Evolutionary conservation across 2,797 vertebrate species (phyloP).

Genomic region (Enteromius treurensis): DNA sequence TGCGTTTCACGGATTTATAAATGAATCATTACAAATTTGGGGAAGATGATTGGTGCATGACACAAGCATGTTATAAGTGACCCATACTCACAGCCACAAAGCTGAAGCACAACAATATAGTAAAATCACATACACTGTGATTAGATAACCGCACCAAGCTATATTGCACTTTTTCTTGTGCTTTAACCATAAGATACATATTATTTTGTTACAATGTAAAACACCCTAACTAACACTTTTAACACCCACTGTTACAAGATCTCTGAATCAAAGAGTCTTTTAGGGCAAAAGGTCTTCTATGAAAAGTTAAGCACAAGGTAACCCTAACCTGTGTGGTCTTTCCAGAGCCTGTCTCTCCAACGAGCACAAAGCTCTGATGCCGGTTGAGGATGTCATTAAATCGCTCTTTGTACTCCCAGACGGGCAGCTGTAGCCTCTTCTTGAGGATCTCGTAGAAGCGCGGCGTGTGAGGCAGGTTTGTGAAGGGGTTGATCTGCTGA

Average conservation of each 20-base stretch:
- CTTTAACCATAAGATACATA: neutral
- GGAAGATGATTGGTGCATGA: neutral
- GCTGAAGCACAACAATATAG: neutral
- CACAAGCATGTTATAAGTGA: neutral
- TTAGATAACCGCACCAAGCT: neutral
- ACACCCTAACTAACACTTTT: neutral
- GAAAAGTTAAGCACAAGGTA: neutral
- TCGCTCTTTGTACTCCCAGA: slow-evolving; percentile 94
- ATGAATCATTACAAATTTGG: neutral
- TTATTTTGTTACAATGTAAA: neutral
- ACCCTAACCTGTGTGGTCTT: slow-evolving; percentile 92
- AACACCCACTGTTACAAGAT: neutral
- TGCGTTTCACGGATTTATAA: neutral
- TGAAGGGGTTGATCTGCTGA: slow-evolving; percentile 94
- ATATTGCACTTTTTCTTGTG: too few relatives aligned
- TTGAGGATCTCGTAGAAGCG: slow-evolving; percentile 95
- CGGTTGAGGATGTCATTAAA: slow-evolving; percentile 90
- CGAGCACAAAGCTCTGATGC: slow-evolving; percentile 92
- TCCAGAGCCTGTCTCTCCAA: slow-evolving; percentile 95
- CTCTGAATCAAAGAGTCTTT: neutral
- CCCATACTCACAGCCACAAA: neutral
- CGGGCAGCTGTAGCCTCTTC: slow-evolving; percentile 91
- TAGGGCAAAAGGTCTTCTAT: too few relatives aligned
- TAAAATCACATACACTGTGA: neutral
- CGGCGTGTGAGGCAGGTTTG: slow-evolving; percentile 92